phyloP scores from a whole-genome alignment of 2,797 vertebrate genomes.

The Aplochiton taeniatus region DNA sequence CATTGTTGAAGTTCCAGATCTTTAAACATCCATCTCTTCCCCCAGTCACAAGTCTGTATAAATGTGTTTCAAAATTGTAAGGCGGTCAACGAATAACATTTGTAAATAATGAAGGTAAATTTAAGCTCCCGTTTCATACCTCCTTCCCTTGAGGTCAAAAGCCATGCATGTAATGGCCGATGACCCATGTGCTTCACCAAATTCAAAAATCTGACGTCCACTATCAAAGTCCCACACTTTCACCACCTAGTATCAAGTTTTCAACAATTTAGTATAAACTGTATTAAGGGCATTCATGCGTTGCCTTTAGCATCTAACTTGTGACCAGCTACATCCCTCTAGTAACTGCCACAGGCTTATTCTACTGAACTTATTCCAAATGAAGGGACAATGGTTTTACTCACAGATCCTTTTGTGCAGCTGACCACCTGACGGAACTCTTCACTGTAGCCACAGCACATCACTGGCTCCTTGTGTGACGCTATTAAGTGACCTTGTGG shows the following conservation, averaged over 20 bases:
- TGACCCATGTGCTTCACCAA: constrained; percentile 58
- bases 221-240: constrained; percentile 81
- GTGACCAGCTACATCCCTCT: background rate
- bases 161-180: constrained; percentile 75
- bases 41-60: constrained; percentile 73
- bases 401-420: constrained; percentile 81
- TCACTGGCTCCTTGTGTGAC: constrained; percentile 78
- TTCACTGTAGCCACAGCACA: constrained; percentile 77
- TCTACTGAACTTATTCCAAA: background rate
- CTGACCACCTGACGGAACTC: constrained; percentile 81
- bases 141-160: constrained; percentile 75
- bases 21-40: constrained; percentile 76
- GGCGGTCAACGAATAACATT: background rate
- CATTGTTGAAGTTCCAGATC: constrained; percentile 76
- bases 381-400: constrained; percentile 46
- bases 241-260: constrained; percentile 59
- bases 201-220: constrained; percentile 74
- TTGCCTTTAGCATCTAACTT: background rate
- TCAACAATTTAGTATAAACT: background rate
- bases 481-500: constrained; percentile 53
- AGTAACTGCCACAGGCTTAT: background rate
- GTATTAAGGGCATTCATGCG: background rate
- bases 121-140: constrained; percentile 49
- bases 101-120: background rate
- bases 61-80: background rate